A percentile compares a stretch with the other conserved stretches of the same genome.
Conservation (phyloP, 2,113 vertebrate genomes). For the Phylloscopus trochiloides region DNA sequence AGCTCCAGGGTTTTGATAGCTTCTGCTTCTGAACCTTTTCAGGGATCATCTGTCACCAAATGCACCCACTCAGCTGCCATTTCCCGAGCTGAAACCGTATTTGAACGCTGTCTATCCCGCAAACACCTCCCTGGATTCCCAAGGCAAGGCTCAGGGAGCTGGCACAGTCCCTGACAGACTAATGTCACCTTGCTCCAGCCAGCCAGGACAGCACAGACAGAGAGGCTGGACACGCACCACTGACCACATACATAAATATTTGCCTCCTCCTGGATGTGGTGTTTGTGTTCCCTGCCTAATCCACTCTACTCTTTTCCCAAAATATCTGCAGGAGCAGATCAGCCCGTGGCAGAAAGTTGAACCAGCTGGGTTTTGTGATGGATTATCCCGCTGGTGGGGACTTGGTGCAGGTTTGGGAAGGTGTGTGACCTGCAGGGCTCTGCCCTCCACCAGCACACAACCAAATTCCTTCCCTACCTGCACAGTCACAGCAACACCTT, state of each 20-base stretch:
- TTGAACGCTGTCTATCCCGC: not conserved
- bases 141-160: not conserved
- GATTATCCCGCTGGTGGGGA: not conserved
- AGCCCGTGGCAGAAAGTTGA: not conserved
- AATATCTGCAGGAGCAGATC: not conserved
- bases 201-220: accelerated
- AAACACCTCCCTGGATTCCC: not conserved
- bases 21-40: slow-evolving; percentile 12
- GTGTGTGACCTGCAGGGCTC: not conserved
- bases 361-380: not conserved
- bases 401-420: not conserved
- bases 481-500: not conserved
- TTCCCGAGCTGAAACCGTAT: not conserved
- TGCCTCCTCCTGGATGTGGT: not conserved
- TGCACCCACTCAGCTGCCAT: slow-evolving; percentile 20
- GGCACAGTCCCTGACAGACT: not conserved
- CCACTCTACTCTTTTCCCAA: not conserved
- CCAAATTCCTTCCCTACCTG: accelerated
- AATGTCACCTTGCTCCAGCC: not conserved
- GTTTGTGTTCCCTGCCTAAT: not conserved
- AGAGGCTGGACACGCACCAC: not conserved
- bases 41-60: slow-evolving; percentile 44
- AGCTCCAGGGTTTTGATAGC: not conserved
- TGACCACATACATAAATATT: not conserved
- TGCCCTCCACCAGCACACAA: accelerated